A percentile compares a stretch with the other conserved stretches of the same genome.
Evolutionary conservation across 2,797 vertebrate genomes (phyloP).

Genomic region (Diplodus puntazzo): DNA sequence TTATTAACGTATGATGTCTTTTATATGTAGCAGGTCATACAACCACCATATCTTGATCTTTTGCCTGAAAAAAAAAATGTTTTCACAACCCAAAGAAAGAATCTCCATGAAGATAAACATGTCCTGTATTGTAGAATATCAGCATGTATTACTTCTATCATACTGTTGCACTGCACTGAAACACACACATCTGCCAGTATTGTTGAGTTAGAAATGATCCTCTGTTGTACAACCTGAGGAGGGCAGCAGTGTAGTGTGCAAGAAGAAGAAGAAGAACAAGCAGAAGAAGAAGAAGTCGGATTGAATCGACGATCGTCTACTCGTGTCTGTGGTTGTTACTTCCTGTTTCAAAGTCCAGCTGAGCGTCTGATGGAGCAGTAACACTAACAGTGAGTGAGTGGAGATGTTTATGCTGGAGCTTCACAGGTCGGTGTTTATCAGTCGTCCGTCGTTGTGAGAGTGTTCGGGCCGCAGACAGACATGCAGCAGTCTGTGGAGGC

Average conservation of each 20-base stretch:
- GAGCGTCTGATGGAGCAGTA: background rate
- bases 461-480: conserved; percentile 52
- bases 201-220: background rate
- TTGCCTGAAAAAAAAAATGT: too few species aligned
- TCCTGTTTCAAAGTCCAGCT: conserved; percentile 79
- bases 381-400: fast-evolving
- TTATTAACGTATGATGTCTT: background rate
- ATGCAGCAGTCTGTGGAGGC: conserved; percentile 85
- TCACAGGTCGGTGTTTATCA: background rate
- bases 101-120: background rate
- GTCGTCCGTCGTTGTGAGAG: background rate
- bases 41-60: too few species aligned
- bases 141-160: background rate
- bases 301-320: conserved; percentile 52
- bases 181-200: too few species aligned
- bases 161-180: too few species aligned
- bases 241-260: conserved; percentile 9
- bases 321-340: conserved; percentile 44
- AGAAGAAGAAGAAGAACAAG: background rate
- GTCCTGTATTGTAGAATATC: background rate
- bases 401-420: background rate
- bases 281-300: background rate
- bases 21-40: background rate
- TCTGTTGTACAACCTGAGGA: background rate
- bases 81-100: background rate